Conservation (phyloP, 2,113 vertebrate species). For the Stigmatopora nigra region DNA sequence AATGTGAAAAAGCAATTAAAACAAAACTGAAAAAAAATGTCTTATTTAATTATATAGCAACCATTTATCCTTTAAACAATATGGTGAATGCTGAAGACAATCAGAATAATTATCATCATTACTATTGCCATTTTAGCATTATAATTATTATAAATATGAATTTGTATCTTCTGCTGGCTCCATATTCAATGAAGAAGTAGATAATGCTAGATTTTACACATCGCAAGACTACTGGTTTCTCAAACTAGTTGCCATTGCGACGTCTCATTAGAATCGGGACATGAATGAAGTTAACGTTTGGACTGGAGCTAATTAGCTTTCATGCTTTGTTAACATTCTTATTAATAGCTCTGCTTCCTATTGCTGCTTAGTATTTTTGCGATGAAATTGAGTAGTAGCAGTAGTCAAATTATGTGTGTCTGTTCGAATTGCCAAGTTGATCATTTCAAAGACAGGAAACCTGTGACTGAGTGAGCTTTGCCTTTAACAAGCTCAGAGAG, state of each 20-base stretch:
- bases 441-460: neutral
- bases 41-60: too few species aligned
- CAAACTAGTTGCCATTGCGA: too few species aligned
- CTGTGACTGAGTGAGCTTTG: conserved; percentile 16
- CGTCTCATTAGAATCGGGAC: neutral
- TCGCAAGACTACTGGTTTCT: too few species aligned
- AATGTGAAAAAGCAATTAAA: too few species aligned
- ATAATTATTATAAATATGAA: neutral
- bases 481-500: conserved; percentile 56
- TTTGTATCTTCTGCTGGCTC: neutral
- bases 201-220: neutral
- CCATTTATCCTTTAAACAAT: neutral
- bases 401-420: neutral
- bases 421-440: neutral
- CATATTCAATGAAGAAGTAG: neutral
- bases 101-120: too few species aligned
- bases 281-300: neutral
- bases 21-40: too few species aligned
- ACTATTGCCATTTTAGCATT: neutral
- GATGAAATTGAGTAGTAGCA: neutral
- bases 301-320: neutral
- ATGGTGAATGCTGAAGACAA: neutral
- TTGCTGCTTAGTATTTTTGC: neutral
- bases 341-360: too few species aligned
- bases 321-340: neutral